phyloP scores from a whole-genome alignment of 2,797 vertebrate species.

The Phoxinus dragarum region DNA sequence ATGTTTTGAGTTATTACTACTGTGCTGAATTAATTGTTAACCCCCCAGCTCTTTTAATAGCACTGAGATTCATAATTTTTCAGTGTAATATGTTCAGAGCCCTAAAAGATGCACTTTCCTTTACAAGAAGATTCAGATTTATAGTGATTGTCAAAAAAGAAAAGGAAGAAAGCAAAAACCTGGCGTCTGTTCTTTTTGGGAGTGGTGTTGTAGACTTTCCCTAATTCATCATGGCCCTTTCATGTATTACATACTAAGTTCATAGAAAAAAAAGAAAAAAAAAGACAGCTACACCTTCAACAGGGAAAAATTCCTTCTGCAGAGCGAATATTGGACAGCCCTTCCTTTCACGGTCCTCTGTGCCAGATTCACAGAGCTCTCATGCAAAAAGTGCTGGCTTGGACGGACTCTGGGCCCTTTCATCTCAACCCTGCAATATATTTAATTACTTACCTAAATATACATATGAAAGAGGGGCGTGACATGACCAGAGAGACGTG shows the following conservation, averaged over 20 bases:
- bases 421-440: slow-evolving; percentile 63
- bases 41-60: slow-evolving; percentile 21
- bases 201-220: slow-evolving; percentile 41
- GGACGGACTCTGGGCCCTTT: slow-evolving; percentile 64
- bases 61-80: slow-evolving; percentile 5
- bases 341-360: slow-evolving; percentile 36
- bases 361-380: slow-evolving; percentile 61
- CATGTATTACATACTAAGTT: slow-evolving; percentile 56
- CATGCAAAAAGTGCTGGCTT: slow-evolving; percentile 59
- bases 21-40: slow-evolving; percentile 24
- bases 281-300: slow-evolving; percentile 60
- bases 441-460: slow-evolving; percentile 73
- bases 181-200: slow-evolving; percentile 36
- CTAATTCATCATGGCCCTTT: slow-evolving; percentile 53
- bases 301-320: slow-evolving; percentile 56
- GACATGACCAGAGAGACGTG: slow-evolving; percentile 56
- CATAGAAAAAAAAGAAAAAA: slow-evolving; percentile 61
- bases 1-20: slow-evolving; percentile 48
- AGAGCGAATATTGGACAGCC: slow-evolving; percentile 58
- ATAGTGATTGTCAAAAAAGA: slow-evolving; percentile 25
- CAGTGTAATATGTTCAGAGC: neutral
- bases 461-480: slow-evolving; percentile 66
- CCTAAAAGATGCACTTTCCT: slow-evolving; percentile 6
- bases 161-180: slow-evolving; percentile 10
- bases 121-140: slow-evolving; percentile 3